phyloP scores from a whole-genome alignment of 1,140 invertebrate genomes.

The Caenorhabditis briggsae region DNA sequence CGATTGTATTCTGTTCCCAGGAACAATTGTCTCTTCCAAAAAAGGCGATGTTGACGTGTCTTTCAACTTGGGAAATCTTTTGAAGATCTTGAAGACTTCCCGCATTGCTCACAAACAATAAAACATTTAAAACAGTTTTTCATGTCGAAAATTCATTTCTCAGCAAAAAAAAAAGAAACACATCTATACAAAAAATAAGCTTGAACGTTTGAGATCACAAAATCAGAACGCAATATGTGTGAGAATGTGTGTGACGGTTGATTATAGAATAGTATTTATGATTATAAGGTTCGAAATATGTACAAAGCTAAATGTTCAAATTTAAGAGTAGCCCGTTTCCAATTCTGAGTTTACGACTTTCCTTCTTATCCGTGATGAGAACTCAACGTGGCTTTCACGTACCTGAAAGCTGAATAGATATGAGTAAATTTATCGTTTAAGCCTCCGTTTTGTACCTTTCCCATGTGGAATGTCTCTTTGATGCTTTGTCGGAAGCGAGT shows the following conservation, averaged over 20 bases:
- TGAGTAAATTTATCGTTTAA: neutral
- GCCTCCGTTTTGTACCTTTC: neutral
- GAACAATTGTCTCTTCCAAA: no score
- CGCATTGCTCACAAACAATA: no score
- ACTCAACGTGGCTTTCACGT: slow-evolving; percentile 33
- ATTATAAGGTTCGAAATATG: neutral
- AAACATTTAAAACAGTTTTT: no score
- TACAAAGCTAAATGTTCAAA: neutral
- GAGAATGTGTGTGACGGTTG: slow-evolving; percentile 7
- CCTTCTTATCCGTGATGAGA: neutral
- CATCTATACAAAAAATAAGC: slow-evolving; percentile 2
- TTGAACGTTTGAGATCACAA: slow-evolving; percentile 35
- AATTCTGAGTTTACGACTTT: slow-evolving; percentile 18
- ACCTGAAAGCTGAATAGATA: slow-evolving; percentile 39
- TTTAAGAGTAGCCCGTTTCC: slow-evolving; percentile 34
- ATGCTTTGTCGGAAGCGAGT: slow-evolving; percentile 71
- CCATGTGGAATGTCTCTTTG: slow-evolving; percentile 69
- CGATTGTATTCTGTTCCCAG: no score
- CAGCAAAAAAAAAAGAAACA: neutral
- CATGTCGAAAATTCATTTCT: no score
- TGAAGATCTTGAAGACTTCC: no score
- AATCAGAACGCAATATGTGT: slow-evolving; percentile 50
- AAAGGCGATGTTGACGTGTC: no score
- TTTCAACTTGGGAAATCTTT: no score
- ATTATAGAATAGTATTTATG: neutral